These are phyloP conservation scores for Rhinogobio ventralis DNA, from an alignment of 2,797 vertebrate species.

Conservation along the genomic window DNA sequence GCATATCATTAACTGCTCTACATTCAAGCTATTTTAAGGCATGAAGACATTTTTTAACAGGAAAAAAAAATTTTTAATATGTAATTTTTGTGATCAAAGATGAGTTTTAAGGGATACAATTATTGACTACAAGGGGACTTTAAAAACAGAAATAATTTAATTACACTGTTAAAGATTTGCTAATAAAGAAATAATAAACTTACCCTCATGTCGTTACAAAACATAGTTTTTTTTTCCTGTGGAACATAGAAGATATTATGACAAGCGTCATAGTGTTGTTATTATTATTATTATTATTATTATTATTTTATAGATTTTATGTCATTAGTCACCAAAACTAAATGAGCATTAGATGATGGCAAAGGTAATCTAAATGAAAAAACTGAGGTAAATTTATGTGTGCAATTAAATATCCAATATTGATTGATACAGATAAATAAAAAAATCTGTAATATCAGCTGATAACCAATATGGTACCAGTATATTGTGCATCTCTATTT, in stretches of 20 bases:
- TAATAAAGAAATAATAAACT: too few species aligned
- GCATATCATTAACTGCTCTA: too few species aligned
- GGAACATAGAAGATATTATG: background rate
- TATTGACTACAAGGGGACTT: too few species aligned
- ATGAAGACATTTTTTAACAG: too few species aligned
- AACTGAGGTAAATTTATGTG: background rate
- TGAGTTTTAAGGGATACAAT: too few species aligned
- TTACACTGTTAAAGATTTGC: too few species aligned
- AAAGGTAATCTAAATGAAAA: background rate
- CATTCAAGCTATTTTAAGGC: too few species aligned
- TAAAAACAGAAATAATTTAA: too few species aligned
- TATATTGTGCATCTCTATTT: background rate
- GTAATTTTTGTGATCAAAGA: too few species aligned
- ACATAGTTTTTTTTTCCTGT: background rate
- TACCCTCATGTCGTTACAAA: background rate
- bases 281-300: too few species aligned
- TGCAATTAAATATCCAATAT: background rate
- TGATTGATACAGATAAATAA: background rate
- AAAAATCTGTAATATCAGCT: background rate
- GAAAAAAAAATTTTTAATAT: too few species aligned
- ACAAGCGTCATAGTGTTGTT: too few species aligned
- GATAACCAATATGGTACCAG: background rate
- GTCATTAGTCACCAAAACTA: background rate
- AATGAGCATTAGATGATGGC: background rate
- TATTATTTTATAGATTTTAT: background rate